A percentile compares a stretch with the other conserved stretches of the same genome.
Evolutionary conservation across 2,888 invertebrate genomes (phyloP).

Genomic region (Coleophora flavipennella): DNA sequence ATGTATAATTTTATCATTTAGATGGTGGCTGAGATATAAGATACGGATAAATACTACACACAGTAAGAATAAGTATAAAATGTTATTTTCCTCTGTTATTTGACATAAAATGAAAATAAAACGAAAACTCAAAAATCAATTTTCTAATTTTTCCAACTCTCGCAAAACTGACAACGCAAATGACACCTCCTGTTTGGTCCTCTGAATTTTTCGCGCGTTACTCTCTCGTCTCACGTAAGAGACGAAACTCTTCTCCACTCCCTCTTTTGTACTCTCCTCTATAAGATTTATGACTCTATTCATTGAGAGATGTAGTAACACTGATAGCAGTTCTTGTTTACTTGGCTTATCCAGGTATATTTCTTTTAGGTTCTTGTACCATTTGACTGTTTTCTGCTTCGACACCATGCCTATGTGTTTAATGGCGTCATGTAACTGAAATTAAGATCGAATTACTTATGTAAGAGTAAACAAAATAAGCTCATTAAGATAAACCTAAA

Average conservation of each 20-base stretch:
- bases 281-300: conserved; percentile 27
- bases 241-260: conserved; percentile 31
- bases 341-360: conserved; percentile 26
- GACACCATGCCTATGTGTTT: conserved; percentile 37
- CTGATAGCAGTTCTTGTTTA: conserved; percentile 24
- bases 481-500: too few species aligned
- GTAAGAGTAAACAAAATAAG: too few species aligned
- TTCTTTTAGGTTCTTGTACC: conserved; percentile 39
- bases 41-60: too few species aligned
- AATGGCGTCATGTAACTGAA: conserved; percentile 47
- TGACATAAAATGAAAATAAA: too few species aligned
- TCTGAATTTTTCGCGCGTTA: conserved; percentile 23
- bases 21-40: too few species aligned
- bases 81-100: too few species aligned
- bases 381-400: conserved; percentile 33
- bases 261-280: background rate
- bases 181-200: conserved; percentile 27
- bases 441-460: conserved; percentile 10
- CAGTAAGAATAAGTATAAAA: too few species aligned
- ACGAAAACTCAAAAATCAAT: conserved; percentile 4
- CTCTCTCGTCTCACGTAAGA: conserved; percentile 25
- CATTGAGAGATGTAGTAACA: conserved; percentile 36
- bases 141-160: conserved; percentile 20
- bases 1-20: too few species aligned
- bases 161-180: conserved; percentile 32